Conservation (phyloP, 2,888 invertebrate species). For the Aquatica leii region DNA sequence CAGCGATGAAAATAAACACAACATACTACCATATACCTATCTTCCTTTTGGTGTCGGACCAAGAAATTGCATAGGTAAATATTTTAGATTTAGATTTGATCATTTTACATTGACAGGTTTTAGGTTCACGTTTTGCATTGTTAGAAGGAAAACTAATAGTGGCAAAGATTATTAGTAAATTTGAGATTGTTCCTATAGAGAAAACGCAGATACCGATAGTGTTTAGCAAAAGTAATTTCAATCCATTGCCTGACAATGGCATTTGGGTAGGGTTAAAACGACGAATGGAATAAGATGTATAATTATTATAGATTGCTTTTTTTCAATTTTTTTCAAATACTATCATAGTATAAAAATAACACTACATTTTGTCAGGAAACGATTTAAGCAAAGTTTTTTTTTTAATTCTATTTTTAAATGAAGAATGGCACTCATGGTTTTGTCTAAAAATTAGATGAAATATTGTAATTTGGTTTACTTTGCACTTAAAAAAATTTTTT, state of each 20-base stretch:
- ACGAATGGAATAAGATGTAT: not conserved
- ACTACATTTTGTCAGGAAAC: too few relatives aligned
- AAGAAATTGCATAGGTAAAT: conserved; percentile 53
- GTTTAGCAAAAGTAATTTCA: conserved; percentile 5
- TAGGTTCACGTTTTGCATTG: conserved; percentile 61
- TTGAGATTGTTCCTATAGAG: conserved; percentile 55
- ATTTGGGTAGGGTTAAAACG: conserved; percentile 9
- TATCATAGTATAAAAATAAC: too few relatives aligned
- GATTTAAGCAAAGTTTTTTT: too few relatives aligned
- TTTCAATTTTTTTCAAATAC: too few relatives aligned
- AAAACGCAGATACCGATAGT: conserved; percentile 59
- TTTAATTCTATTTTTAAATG: too few relatives aligned
- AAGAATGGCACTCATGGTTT: too few relatives aligned
- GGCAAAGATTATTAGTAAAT: conserved; percentile 56
- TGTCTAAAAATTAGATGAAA: too few relatives aligned
- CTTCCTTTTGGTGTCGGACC: conserved; percentile 63
- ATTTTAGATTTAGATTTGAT: not conserved
- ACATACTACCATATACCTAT: conserved; percentile 62
- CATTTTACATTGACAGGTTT: conserved; percentile 19
- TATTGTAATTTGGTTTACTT: too few relatives aligned
- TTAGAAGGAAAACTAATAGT: conserved; percentile 59
- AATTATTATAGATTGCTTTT: too few relatives aligned
- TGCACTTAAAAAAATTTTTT: too few relatives aligned
- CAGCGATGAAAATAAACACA: conserved; percentile 59
- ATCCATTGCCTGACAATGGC: not conserved